phyloP scores from a whole-genome alignment of 2,888 invertebrate genomes.

The Dione vanillae region DNA sequence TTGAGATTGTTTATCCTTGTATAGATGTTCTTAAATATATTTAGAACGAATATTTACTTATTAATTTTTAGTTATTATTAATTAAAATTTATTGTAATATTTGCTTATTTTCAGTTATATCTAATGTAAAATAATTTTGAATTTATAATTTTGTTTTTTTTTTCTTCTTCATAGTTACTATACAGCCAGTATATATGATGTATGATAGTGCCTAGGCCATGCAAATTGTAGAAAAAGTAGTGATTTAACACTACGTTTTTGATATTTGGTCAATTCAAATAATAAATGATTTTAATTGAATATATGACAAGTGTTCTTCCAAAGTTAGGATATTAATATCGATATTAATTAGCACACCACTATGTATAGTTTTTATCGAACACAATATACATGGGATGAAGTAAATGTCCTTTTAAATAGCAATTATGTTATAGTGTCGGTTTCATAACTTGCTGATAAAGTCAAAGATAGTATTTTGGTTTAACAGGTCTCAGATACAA shows the following conservation, averaged over 20 bases:
- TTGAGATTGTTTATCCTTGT: slow-evolving; percentile 15
- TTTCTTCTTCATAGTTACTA: not conserved
- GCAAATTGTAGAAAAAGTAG: not conserved
- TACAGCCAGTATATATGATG: not conserved
- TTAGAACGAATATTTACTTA: slow-evolving; percentile 1
- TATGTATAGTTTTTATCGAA: not conserved
- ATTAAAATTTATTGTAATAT: slow-evolving; percentile 5
- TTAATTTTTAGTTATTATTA: slow-evolving; percentile 13
- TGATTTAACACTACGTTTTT: not conserved
- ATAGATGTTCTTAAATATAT: not conserved
- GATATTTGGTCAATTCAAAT: not conserved
- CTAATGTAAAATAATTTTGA: not conserved
- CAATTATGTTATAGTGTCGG: not conserved
- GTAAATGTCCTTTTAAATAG: not conserved
- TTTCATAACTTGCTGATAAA: too few species aligned
- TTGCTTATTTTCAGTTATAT: not conserved
- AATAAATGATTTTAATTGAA: not conserved
- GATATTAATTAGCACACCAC: not conserved
- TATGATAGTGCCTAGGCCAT: too few species aligned
- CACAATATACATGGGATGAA: not conserved
- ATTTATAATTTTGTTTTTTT: not conserved
- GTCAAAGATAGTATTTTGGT: too few species aligned
- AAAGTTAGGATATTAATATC: not conserved
- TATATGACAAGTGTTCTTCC: not conserved
- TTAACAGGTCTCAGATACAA: too few species aligned